phyloP scores from a whole-genome alignment of 2,888 invertebrate genomes.

The Synanthedon vespiformis region DNA sequence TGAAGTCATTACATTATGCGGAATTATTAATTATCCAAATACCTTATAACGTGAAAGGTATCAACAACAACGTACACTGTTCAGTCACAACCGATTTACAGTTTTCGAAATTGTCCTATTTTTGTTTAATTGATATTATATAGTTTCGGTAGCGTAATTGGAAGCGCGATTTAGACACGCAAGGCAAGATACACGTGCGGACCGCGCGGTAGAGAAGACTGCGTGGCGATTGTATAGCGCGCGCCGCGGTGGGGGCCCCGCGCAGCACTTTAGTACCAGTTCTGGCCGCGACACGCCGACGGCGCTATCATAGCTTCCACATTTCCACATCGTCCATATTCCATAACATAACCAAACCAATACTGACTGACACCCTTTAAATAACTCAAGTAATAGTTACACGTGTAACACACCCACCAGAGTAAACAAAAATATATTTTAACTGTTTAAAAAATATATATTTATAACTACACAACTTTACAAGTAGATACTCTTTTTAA shows the following conservation, averaged over 20 bases:
- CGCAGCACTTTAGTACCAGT: constrained; percentile 4
- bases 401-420: no score
- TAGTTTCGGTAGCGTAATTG: constrained; percentile 31
- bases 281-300: constrained; percentile 20
- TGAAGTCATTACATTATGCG: constrained; percentile 36
- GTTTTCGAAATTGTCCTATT: constrained; percentile 18
- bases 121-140: constrained; percentile 19
- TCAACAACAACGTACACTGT: not conserved
- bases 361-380: no score
- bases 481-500: no score
- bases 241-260: constrained; percentile 36
- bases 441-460: no score
- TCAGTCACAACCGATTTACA: not conserved
- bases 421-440: no score
- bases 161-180: constrained; percentile 1
- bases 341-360: not conserved
- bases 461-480: no score
- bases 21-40: constrained; percentile 12
- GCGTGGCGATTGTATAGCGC: constrained; percentile 59
- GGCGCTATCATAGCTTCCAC: constrained; percentile 22
- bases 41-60: constrained; percentile 8
- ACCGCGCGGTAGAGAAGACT: constrained; percentile 68
- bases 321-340: constrained; percentile 3
- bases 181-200: constrained; percentile 58
- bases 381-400: no score